Evolutionary conservation across 2,113 vertebrate genomes (phyloP).

Genomic region (Rallus limicola): DNA sequence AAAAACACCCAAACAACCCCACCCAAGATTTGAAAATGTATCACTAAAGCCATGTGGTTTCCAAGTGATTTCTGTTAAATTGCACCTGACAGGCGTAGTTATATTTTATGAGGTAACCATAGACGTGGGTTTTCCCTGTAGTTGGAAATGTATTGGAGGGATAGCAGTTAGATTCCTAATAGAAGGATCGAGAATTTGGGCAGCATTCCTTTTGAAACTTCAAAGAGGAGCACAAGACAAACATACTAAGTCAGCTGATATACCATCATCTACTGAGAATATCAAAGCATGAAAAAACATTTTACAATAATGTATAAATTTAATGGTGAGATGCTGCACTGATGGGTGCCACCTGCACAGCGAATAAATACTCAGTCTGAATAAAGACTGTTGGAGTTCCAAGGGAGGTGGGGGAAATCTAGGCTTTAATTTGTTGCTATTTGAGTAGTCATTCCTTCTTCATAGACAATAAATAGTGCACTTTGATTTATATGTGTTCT

Average conservation of each 20-base stretch:
- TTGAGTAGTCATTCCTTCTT: neutral
- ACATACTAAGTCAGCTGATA: neutral
- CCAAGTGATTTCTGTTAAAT: neutral
- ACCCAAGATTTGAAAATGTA: neutral
- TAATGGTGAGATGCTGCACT: neutral
- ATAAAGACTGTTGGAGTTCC: neutral
- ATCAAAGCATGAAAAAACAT: neutral
- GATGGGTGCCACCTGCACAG: neutral
- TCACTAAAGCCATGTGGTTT: neutral
- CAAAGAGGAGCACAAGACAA: neutral
- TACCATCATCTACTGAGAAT: neutral
- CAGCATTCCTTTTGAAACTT: neutral
- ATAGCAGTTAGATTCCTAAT: neutral
- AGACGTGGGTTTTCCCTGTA: neutral
- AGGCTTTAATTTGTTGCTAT: neutral
- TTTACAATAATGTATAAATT: neutral
- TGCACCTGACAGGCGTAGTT: neutral
- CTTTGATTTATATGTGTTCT: conserved; percentile 35
- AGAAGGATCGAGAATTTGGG: neutral
- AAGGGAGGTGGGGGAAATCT: neutral
- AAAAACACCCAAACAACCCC: neutral
- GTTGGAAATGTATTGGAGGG: neutral
- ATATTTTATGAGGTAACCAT: neutral
- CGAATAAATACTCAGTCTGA: neutral
- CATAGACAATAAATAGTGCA: conserved; percentile 33